Percentiles rank a stretch among this genome's conserved stretches.
Evolutionary conservation across 2,113 vertebrate species (phyloP).

Genomic region (Istiophorus platypterus): DNA sequence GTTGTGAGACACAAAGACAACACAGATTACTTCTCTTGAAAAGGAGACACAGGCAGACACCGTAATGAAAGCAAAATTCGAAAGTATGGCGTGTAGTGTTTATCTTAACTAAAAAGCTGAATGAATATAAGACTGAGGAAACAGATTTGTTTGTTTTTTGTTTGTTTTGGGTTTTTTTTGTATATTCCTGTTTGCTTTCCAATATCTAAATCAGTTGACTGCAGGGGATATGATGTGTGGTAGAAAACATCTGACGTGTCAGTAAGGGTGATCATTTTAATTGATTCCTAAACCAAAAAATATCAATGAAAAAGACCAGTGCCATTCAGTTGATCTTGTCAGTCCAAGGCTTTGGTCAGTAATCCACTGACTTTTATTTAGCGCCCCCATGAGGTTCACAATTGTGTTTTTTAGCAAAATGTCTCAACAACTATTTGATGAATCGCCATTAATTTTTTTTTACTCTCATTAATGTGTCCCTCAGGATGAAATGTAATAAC

Average conservation of each 20-base stretch:
- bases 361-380: neutral
- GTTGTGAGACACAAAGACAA: slow-evolving; percentile 5
- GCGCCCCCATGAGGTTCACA: neutral
- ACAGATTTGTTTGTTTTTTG: too few relatives aligned
- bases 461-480: neutral
- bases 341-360: neutral
- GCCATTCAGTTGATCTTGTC: too few relatives aligned
- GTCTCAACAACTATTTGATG: neutral
- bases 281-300: neutral
- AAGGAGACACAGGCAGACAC: slow-evolving; percentile 20
- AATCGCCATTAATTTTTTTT: neutral
- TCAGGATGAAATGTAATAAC: neutral
- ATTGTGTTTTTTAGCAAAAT: neutral
- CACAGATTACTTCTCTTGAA: slow-evolving; percentile 1
- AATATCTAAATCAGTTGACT: too few relatives aligned
- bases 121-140: too few relatives aligned
- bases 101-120: neutral
- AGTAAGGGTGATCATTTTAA: too few relatives aligned
- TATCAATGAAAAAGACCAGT: neutral
- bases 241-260: too few relatives aligned
- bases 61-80: slow-evolving; percentile 17
- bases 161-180: too few relatives aligned
- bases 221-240: too few relatives aligned
- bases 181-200: too few relatives aligned
- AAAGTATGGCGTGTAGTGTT: neutral